Base-by-base conservation (phyloP, 2,113 vertebrate species). In the Vimba vimba region DNA sequence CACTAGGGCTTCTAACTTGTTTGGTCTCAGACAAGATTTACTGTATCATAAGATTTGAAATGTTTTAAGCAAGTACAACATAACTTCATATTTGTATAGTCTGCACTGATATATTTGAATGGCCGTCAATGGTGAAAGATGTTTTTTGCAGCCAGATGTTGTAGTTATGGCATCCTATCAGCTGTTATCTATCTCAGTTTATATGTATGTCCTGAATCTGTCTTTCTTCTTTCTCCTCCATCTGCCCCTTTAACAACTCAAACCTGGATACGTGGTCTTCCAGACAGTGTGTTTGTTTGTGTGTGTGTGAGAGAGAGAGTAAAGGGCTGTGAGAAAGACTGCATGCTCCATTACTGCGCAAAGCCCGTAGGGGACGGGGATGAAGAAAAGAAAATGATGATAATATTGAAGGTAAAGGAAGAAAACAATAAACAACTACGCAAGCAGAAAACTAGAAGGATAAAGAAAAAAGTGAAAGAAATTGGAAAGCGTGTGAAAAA, bases 211-310 rank as follows among this genome's bases (percentile, higher is more conserved):
- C 94, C 77, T 92, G 93, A 75, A 96, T 96, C 92, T 96, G 79
- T 64, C 74, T 84, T 85, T 96, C 95, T 85, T 90, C 93, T 1
- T 96, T 95, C 91, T 96, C 93, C 80, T 95, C 95, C 43, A 94
- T 96, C 82, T 96, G 94, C 89, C 93, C 96, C 87, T 91, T 95
- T 39, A 92, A 94, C 91, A 96, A 93, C 90, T 96, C 92, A 68
- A 93, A 94, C 89, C 88, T 96, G 94, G 79, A 92, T 94, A 66
- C 86, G 92, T 2, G 93, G 88, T 91, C 90, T 84, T 95, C 92
- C 79, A 95, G 91, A 52, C 93, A 88, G 95, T 96, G 90, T 36
- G 36, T 75, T 25, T 39, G 45, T 23, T 47, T 71, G 81, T 83
- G 15, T 64, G 25, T 39, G 60, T 43, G 62, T 6, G 69, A 3